Conservation (phyloP, 2,113 vertebrate genomes). For the Columba janthina region DNA sequence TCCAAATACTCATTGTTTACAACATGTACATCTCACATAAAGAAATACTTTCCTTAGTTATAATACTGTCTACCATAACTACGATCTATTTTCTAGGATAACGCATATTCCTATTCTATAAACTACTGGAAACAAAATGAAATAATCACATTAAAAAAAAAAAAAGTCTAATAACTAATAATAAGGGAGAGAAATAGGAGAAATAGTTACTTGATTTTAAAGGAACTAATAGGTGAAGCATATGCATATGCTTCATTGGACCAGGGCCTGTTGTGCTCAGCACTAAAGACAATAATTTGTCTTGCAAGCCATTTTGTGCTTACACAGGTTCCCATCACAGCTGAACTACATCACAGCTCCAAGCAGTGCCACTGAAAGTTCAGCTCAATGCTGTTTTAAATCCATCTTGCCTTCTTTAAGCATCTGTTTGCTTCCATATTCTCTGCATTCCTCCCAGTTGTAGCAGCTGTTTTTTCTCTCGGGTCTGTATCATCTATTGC, state of each 20-base stretch:
- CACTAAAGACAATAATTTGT: background rate
- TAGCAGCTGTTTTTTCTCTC: constrained; percentile 8
- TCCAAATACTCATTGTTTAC: background rate
- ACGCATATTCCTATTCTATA: background rate
- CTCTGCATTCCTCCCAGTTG: background rate
- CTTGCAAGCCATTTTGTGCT: background rate
- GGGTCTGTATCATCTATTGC: background rate
- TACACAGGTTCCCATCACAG: background rate
- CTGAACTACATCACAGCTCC: background rate
- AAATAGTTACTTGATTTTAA: background rate
- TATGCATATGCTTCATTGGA: background rate
- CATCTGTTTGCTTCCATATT: background rate
- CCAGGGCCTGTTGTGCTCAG: background rate
- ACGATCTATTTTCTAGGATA: background rate
- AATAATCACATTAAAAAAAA: background rate
- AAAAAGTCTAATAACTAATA: background rate
- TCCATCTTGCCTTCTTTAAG: background rate
- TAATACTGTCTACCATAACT: background rate
- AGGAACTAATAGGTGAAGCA: background rate
- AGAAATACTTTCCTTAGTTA: background rate
- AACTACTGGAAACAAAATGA: background rate
- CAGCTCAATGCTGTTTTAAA: background rate
- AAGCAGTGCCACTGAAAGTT: background rate
- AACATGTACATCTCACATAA: background rate
- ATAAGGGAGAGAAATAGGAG: background rate